Evolutionary conservation across 1,140 invertebrate species (phyloP).

Genomic region (Harpegnathos saltator): DNA sequence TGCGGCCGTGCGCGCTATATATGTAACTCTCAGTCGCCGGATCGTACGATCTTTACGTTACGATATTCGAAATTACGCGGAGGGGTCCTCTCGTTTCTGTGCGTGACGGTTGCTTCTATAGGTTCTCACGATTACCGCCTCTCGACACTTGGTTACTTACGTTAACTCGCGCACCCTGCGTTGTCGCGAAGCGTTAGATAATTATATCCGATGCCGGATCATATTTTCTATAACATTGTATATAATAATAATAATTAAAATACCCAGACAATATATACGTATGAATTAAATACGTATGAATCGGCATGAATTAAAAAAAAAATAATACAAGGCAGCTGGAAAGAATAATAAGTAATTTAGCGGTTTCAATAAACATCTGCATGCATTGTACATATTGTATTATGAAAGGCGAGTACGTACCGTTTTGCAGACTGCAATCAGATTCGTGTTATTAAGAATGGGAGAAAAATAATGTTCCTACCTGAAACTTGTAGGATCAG

Average conservation of each 20-base stretch:
- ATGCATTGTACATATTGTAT: background rate
- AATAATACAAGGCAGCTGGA: conserved; percentile 23
- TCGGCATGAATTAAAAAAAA: conserved; percentile 35
- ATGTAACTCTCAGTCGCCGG: background rate
- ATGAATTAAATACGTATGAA: no score
- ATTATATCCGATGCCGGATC: no score
- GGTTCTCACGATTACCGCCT: conserved; percentile 70
- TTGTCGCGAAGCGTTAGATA: background rate
- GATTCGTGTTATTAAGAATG: background rate
- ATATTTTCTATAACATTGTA: background rate
- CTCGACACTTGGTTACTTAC: conserved; percentile 72
- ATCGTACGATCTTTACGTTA: conserved; percentile 33
- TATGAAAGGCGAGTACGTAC: background rate
- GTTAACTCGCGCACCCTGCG: background rate
- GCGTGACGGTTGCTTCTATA: background rate
- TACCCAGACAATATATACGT: background rate
- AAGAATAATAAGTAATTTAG: background rate
- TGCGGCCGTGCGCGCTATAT: background rate
- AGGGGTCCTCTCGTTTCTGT: background rate
- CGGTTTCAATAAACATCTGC: background rate
- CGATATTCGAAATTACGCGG: conserved; percentile 11
- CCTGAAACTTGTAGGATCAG: background rate
- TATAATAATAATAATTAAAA: background rate
- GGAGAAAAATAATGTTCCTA: background rate
- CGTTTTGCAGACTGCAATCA: background rate